Evolutionary conservation across 1,140 invertebrate genomes (phyloP).

Genomic region (Drosophila grimshawi): DNA sequence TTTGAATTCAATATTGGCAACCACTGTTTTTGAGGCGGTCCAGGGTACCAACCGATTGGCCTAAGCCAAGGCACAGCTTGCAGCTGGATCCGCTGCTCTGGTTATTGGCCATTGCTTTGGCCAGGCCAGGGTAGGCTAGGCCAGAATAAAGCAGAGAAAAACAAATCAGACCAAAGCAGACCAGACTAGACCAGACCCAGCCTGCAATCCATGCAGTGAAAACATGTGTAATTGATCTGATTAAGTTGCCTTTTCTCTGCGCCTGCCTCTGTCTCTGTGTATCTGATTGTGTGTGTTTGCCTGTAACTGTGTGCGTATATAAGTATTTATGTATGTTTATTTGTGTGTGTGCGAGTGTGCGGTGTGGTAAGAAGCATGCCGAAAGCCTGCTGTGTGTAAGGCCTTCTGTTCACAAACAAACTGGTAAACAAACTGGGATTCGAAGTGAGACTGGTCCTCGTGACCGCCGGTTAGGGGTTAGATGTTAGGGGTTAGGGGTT

Average conservation of each 20-base stretch:
- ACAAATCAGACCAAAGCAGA: neutral
- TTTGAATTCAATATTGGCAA: conserved; percentile 2
- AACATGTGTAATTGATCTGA: conserved; percentile 83
- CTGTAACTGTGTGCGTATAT: neutral
- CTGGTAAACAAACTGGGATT: conserved; percentile 32
- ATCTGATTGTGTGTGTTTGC: conserved; percentile 15
- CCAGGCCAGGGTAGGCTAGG: no score
- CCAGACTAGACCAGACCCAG: neutral
- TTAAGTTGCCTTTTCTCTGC: conserved; percentile 76
- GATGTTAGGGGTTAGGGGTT: neutral
- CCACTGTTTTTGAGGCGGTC: conserved; percentile 13
- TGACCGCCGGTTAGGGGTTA: no score
- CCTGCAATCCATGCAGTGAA: conserved; percentile 77
- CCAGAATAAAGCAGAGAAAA: neutral
- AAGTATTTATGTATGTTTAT: neutral
- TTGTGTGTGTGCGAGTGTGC: conserved; percentile 3
- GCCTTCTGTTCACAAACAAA: conserved; percentile 62
- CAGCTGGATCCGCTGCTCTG: conserved; percentile 42
- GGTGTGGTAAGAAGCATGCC: conserved; percentile 61
- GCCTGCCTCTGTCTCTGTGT: conserved; percentile 30
- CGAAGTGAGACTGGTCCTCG: conserved; percentile 50
- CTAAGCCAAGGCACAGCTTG: conserved; percentile 40
- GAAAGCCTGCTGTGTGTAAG: conserved; percentile 40
- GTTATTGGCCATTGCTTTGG: neutral
- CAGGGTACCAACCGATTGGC: conserved; percentile 11